Percentiles rank a stretch among this genome's conserved stretches.
Evolutionary conservation across 2,797 vertebrate species (phyloP).

Genomic region (Phataginus tetradactyla): DNA sequence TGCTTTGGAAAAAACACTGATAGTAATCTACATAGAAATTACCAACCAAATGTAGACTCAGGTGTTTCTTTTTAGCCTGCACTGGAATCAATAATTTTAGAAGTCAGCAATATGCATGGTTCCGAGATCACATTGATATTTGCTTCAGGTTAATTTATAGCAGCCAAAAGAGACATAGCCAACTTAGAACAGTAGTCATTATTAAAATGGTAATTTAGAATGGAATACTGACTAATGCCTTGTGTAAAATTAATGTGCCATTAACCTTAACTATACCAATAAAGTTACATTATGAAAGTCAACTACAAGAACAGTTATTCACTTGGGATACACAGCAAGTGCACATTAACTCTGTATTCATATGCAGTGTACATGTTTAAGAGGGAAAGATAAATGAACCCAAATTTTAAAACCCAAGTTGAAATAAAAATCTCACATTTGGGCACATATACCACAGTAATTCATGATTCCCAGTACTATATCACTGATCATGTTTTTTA

Average conservation of each 20-base stretch:
- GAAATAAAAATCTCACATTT: neutral
- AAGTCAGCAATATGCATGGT: neutral
- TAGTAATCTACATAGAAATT: conserved; percentile 27
- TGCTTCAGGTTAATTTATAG: conserved; percentile 38
- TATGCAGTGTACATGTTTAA: no score
- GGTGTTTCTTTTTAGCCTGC: neutral
- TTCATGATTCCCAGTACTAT: neutral
- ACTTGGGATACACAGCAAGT: fast-evolving
- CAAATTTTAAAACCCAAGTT: neutral
- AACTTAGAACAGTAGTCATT: neutral
- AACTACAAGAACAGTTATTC: neutral
- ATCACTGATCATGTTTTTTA: neutral
- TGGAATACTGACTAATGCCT: conserved; percentile 12
- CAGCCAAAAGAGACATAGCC: conserved; percentile 44
- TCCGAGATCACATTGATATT: conserved; percentile 45
- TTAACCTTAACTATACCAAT: neutral
- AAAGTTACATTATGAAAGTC: conserved; percentile 9
- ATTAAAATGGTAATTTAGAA: conserved; percentile 48
- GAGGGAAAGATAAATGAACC: neutral
- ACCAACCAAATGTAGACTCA: neutral
- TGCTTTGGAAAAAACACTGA: neutral
- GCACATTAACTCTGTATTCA: neutral
- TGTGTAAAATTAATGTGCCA: neutral
- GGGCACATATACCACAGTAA: neutral
- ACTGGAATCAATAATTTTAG: neutral